Evolutionary conservation across 2,113 vertebrate genomes (phyloP).

Genomic region (Junco hyemalis): DNA sequence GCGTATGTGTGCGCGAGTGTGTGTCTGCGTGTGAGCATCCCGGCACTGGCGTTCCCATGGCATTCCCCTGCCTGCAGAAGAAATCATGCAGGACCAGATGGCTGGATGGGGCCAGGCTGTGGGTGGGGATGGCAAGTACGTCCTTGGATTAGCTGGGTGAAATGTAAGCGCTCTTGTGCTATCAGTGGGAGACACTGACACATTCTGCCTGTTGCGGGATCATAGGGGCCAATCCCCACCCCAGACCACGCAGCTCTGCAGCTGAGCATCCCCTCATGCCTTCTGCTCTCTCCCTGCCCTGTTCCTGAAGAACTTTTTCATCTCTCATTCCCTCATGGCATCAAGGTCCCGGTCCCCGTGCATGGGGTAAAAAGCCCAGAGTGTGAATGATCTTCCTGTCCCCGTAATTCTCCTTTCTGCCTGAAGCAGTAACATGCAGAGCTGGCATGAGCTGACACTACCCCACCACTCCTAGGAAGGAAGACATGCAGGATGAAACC

Average conservation of each 20-base stretch:
- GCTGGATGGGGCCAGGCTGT: slow-evolving; percentile 14
- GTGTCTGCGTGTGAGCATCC: slow-evolving; percentile 30
- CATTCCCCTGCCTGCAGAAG: slow-evolving; percentile 50
- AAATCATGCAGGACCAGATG: slow-evolving; percentile 13
- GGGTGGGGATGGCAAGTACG: not conserved
- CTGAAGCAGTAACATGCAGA: not conserved
- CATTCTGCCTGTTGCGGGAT: not conserved
- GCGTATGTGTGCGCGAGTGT: not conserved
- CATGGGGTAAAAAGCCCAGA: not conserved
- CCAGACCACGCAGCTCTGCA: not conserved
- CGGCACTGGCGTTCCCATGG: not conserved
- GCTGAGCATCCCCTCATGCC: not conserved
- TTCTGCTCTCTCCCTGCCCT: not conserved
- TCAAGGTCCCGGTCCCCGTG: not conserved
- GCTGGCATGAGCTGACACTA: not conserved
- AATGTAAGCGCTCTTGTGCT: not conserved
- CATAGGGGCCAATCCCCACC: not conserved
- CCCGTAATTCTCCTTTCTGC: not conserved
- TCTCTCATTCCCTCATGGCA: not conserved
- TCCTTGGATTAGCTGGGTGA: not conserved
- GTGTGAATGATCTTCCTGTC: not conserved
- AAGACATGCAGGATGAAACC: not conserved
- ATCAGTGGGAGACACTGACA: not conserved
- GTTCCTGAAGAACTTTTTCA: not conserved
- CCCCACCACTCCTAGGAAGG: not conserved